These are phyloP conservation scores for Heteractis magnifica DNA, from an alignment of 92 coral and sea anemone genomes.

Conservation along the genomic window DNA sequence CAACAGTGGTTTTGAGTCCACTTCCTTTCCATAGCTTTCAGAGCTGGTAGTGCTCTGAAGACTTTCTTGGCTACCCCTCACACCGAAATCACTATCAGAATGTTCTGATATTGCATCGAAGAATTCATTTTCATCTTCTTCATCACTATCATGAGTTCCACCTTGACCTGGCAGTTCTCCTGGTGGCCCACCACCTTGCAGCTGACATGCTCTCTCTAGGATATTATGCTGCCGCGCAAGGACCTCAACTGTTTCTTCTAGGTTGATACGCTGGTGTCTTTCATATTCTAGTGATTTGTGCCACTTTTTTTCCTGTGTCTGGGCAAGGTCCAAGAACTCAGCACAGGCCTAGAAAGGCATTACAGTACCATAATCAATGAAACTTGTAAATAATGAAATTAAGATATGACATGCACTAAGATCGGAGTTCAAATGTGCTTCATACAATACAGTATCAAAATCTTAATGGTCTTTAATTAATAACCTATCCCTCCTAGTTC, in stretches of 20 bases:
- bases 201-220: conserved; percentile 82
- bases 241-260: conserved; percentile 96
- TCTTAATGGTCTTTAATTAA: too few relatives aligned
- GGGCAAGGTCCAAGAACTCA: conserved; percentile 94
- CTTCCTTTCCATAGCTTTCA: conserved; percentile 47
- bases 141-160: conserved; percentile 61
- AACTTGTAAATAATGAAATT: neutral
- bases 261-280: conserved; percentile 77
- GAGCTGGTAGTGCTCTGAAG: conserved; percentile 66
- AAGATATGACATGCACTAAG: neutral
- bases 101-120: conserved; percentile 96
- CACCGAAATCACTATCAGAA: conserved; percentile 72
- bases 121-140: conserved; percentile 92
- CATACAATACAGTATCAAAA: too few relatives aligned
- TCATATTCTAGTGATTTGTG: conserved; percentile 78
- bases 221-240: conserved; percentile 89
- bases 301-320: conserved; percentile 94
- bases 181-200: conserved; percentile 56
- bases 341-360: conserved; percentile 82
- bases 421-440: too few relatives aligned
- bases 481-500: too few relatives aligned
- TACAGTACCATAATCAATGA: neutral
- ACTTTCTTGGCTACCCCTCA: conserved; percentile 68
- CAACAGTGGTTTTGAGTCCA: conserved; percentile 36
- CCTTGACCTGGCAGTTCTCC: conserved; percentile 45